A percentile compares a stretch with the other conserved stretches of the same genome.
These are phyloP conservation scores for Hydractinia echinata DNA, from an alignment of 30 jellyfish, hydroid and myxozoan genomes.

Conservation along the genomic window DNA sequence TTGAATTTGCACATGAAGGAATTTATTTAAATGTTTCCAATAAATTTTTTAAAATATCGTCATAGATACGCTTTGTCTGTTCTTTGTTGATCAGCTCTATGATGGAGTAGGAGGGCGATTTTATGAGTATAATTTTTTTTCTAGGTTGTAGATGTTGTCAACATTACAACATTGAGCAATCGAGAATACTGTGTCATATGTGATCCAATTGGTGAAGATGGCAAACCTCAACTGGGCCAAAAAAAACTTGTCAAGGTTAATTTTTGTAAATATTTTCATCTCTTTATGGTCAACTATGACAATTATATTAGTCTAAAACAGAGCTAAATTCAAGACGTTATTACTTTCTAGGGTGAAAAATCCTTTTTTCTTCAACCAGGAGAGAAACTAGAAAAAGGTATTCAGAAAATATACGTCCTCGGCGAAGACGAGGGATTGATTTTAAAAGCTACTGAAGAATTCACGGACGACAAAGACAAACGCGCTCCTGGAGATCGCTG, in stretches of 20 bases:
- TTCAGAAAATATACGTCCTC: slow-evolving; percentile 77
- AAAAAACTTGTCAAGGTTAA: slow-evolving; percentile 86
- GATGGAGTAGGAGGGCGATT: not conserved
- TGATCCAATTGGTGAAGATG: slow-evolving; percentile 96
- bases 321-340: not conserved
- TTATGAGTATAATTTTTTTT: not conserved
- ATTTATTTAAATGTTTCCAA: no score
- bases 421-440: slow-evolving; percentile 95
- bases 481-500: slow-evolving; percentile 94
- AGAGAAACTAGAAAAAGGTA: slow-evolving; percentile 80
- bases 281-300: no score
- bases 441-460: slow-evolving; percentile 82
- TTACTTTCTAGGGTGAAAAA: slow-evolving; percentile 75
- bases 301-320: no score
- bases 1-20: no score
- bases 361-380: slow-evolving; percentile 93
- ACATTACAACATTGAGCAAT: slow-evolving; percentile 79
- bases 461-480: slow-evolving; percentile 40
- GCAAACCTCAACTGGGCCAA: slow-evolving; percentile 97
- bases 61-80: no score
- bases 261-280: not conserved
- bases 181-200: slow-evolving; percentile 89
- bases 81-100: no score
- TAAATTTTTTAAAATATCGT: no score
- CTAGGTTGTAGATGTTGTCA: slow-evolving; percentile 74